Evolutionary conservation across 1,140 invertebrate species (phyloP), one percentile per base, ranked within the genome.

Genomic region (Cydia pomonella): DNA sequence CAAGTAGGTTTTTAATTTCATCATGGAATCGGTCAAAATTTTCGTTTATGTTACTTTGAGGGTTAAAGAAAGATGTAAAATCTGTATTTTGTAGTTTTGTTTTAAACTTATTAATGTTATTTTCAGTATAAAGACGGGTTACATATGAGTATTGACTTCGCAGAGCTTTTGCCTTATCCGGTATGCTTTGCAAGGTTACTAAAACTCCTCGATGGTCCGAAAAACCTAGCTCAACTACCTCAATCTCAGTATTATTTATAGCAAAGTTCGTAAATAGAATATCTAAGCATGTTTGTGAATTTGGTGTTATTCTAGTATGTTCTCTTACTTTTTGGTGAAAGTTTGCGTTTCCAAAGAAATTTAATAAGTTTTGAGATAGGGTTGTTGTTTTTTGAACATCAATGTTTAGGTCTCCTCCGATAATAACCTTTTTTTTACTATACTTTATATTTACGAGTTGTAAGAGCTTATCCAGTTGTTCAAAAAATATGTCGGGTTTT

Each of bases 331-430:
- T 27, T 44, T 63, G 62, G 16, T 23, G 25, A 3, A 74, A 64
- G 25, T 74, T 74, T 44, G 5, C 10, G 12, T 63, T 25, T 18
- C 3, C n/a, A 25, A 74, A 27, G 4, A 74, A 7, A 27, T 74
- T n/a, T 23, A 64, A 12, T 3, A 74, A 50, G 21, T 64, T 13
- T 25, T 13, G n/a, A 21, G 59, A 33, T 44, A 64, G 59, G n/a
- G 41, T 66, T 21, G 16, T 64, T 25, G 27, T 33, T 66, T 44
- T 47, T n/a, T 44, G 12, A 16, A 74, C 23, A 33, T 74, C 59
- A 13, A 74, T 64, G 38, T 74, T 74, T 4, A 74, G 64, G 25
- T 74, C 73, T 1, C 73, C 73, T 9, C 73, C 59, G 6, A 74
- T 63, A 23, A 74, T 74, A 3, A 74, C 59, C 3, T 74, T 63